A percentile compares a stretch with the other conserved stretches of the same genome.
Conservation (phyloP, 1,140 invertebrate species). For the Paralvinella palmiformis region DNA sequence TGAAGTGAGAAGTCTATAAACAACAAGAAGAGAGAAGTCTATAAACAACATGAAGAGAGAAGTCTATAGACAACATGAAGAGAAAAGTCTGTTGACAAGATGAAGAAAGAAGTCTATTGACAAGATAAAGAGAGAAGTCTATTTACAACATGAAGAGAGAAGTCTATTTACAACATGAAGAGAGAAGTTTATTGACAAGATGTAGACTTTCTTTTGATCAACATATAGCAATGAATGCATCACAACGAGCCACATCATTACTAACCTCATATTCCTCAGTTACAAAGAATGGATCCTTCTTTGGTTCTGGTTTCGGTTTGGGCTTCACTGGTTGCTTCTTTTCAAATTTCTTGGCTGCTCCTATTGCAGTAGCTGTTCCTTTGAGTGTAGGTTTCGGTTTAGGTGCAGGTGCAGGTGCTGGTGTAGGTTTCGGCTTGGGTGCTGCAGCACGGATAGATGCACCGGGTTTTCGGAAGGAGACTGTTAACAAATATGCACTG, state of each 20-base stretch:
- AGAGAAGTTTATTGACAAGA: too few relatives aligned
- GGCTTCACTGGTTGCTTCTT: slow-evolving; percentile 24
- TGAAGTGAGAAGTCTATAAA: too few relatives aligned
- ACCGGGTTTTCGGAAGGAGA: slow-evolving; percentile 42
- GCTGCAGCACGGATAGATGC: slow-evolving; percentile 18
- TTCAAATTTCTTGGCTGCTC: slow-evolving; percentile 27
- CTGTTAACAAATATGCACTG: slow-evolving; percentile 36
- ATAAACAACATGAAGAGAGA: too few relatives aligned
- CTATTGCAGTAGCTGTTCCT: background rate
- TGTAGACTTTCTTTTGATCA: too few relatives aligned
- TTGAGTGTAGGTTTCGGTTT: slow-evolving; percentile 7
- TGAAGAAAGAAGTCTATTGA: too few relatives aligned
- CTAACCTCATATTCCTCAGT: slow-evolving; percentile 38
- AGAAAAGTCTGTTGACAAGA: too few relatives aligned
- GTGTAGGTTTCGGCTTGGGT: slow-evolving; percentile 17
- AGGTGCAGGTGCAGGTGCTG: background rate
- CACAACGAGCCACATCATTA: background rate
- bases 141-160: too few relatives aligned
- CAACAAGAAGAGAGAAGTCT: too few relatives aligned
- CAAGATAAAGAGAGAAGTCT: too few relatives aligned
- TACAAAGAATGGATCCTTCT: slow-evolving; percentile 42
- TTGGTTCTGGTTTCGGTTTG: slow-evolving; percentile 29
- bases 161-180: too few relatives aligned
- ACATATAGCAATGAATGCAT: too few relatives aligned
- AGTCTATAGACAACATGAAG: too few relatives aligned